Percentiles rank a stretch among this genome's conserved stretches.
Conservation (phyloP, 2,888 invertebrate genomes). For the Dendrolimus pini region DNA sequence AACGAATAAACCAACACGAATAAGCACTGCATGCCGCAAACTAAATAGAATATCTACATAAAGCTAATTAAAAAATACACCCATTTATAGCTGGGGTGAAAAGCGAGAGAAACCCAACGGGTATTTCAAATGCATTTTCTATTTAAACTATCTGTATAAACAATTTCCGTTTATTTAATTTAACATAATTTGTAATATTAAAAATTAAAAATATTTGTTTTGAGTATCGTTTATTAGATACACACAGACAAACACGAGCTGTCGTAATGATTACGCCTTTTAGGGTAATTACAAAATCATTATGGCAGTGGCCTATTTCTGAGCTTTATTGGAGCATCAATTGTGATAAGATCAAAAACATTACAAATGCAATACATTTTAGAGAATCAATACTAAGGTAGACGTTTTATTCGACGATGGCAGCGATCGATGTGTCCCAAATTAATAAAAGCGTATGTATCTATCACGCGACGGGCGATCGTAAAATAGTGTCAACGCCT, state of each 20-base stretch:
- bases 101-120: slow-evolving; percentile 20
- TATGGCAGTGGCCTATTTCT: no score
- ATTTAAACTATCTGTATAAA: slow-evolving; percentile 4
- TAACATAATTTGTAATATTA: not conserved
- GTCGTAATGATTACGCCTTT: no score
- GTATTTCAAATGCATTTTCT: slow-evolving; percentile 17
- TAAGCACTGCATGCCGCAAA: slow-evolving; percentile 47
- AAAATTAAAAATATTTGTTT: no score
- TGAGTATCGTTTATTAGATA: no score
- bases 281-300: no score
- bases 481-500: slow-evolving; percentile 71
- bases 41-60: slow-evolving; percentile 57
- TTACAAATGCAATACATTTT: not conserved
- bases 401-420: not conserved
- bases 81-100: slow-evolving; percentile 33
- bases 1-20: slow-evolving; percentile 37
- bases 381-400: not conserved
- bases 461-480: slow-evolving; percentile 46
- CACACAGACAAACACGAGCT: no score
- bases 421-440: slow-evolving; percentile 34
- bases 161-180: not conserved
- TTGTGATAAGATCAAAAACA: no score
- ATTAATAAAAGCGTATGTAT: slow-evolving; percentile 41
- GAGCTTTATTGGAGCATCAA: no score
- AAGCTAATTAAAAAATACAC: slow-evolving; percentile 51